Base-by-base conservation (phyloP, 30 jellyfish, hydroid and myxozoan species). In the Pseudorhiza aurosa region DNA sequence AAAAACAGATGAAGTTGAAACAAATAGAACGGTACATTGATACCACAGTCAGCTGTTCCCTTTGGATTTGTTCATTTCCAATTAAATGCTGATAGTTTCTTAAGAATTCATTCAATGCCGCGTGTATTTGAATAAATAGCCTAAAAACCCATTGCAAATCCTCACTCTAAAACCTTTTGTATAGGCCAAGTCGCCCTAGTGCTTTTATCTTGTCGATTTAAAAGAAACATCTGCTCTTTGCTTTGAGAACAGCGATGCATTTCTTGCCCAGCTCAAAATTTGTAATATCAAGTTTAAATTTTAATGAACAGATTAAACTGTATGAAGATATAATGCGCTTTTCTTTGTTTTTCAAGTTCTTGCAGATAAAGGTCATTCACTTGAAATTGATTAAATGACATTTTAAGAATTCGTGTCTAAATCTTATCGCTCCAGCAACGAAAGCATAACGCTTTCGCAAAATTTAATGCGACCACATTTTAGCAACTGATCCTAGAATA, bases 31-130 rank as follows among this genome's bases (percentile, higher is more conserved):
- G 10, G 26, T 51, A 59, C 10, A 24, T 28, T 30, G 74, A 26
- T 59, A 28, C 51, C 50, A 28, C 15, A 33, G 46, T 69, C 83
- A 69, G 70, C 83, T 69, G 83, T 45, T 69, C 83, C 17, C 68
- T 29, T 69, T 5, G 31, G 83, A 43, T 43, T 43, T 69, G 15
- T 69, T 69, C 51, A 63, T 31, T 40, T 31, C 4, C 30, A 40
- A 31, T 63, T 30, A 29, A 30, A 53, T 63, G 57, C 31, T 1
- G 67, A 69, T 69, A 69, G 59, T 42, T 69, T 43, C 83, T 45
- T 50, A 18, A 31, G 67, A 21, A 69, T 69, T 50, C 24, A 28
- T 47, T 12, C 28, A 37, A 47, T 37, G 28, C 83, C 83, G 19
- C 83, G 83, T 69, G 83, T 19, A 33, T 50, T 45, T 69, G 57